A percentile compares a stretch with the other conserved stretches of the same genome.
These are phyloP conservation scores for Callosobruchus maculatus DNA, from an alignment of 2,888 invertebrate genomes.

Conservation along the genomic window DNA sequence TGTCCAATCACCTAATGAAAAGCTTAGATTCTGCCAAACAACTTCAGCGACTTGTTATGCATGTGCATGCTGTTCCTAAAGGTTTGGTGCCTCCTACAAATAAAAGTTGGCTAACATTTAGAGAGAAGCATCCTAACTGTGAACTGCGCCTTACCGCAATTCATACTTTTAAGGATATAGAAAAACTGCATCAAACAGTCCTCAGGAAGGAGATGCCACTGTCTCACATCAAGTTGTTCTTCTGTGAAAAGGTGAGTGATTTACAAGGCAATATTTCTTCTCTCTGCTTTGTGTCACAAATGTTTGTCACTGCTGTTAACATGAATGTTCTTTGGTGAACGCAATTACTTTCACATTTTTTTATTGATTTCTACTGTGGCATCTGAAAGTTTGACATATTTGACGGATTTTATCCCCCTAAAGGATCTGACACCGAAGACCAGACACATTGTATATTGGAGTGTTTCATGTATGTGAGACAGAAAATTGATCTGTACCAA, in stretches of 20 bases:
- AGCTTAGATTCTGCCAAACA: slow-evolving; percentile 39
- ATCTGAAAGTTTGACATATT: no score
- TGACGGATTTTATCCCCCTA: no score
- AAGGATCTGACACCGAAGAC: no score
- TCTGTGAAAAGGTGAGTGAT: slow-evolving; percentile 64
- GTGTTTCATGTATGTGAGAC: no score
- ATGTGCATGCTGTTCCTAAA: slow-evolving; percentile 65
- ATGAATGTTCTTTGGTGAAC: no score
- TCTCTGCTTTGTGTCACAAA: no score
- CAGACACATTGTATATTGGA: no score
- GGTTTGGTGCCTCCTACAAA: slow-evolving; percentile 63
- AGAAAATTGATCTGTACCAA: no score
- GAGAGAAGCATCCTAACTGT: slow-evolving; percentile 54
- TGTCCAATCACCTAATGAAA: slow-evolving; percentile 51
- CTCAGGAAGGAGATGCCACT: slow-evolving; percentile 68
- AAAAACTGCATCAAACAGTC: slow-evolving; percentile 59
- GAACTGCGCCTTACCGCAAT: slow-evolving; percentile 60
- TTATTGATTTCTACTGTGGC: no score
- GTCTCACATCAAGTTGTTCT: slow-evolving; percentile 68
- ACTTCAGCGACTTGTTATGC: slow-evolving; percentile 62
- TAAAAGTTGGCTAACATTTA: slow-evolving; percentile 60
- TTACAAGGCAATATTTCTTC: no score
- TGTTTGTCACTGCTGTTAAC: no score
- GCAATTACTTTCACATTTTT: no score
- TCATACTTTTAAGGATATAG: slow-evolving; percentile 66